Conservation (phyloP, 2,797 vertebrate genomes). For the Prunella strophiata region DNA sequence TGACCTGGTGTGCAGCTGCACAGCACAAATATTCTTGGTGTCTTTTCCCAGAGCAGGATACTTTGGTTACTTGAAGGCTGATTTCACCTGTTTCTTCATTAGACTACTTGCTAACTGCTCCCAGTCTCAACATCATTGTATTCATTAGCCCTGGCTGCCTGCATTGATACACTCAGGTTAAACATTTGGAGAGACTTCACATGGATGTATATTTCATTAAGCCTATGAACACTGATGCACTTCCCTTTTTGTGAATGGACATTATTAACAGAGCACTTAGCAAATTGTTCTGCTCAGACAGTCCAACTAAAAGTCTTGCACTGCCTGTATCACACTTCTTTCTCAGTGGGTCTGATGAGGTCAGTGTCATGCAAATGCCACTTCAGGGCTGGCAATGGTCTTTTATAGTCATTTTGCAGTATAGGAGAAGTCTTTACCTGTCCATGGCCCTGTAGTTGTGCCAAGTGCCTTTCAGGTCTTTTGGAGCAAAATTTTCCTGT, state of each 20-base stretch:
- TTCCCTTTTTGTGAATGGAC: neutral
- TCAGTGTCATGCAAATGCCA: neutral
- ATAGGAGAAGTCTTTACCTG: neutral
- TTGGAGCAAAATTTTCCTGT: neutral
- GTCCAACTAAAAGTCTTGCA: neutral
- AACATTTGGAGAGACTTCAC: neutral
- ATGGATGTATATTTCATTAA: neutral
- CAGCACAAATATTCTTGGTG: fast-evolving
- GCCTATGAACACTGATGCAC: neutral
- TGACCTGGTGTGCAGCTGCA: neutral
- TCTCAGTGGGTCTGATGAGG: neutral
- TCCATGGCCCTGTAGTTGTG: neutral
- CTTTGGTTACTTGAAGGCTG: neutral
- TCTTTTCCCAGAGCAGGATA: neutral
- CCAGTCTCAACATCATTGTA: neutral
- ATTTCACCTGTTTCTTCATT: neutral
- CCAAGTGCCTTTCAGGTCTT: neutral
- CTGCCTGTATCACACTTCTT: neutral
- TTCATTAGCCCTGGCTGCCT: neutral
- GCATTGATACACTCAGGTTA: neutral
- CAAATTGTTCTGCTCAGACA: neutral
- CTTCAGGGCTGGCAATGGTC: neutral
- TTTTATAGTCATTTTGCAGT: neutral
- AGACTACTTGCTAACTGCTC: neutral
- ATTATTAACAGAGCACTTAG: neutral